These are phyloP conservation scores for Octopus sinensis DNA, from an alignment of 1,140 invertebrate genomes.

Conservation along the genomic window DNA sequence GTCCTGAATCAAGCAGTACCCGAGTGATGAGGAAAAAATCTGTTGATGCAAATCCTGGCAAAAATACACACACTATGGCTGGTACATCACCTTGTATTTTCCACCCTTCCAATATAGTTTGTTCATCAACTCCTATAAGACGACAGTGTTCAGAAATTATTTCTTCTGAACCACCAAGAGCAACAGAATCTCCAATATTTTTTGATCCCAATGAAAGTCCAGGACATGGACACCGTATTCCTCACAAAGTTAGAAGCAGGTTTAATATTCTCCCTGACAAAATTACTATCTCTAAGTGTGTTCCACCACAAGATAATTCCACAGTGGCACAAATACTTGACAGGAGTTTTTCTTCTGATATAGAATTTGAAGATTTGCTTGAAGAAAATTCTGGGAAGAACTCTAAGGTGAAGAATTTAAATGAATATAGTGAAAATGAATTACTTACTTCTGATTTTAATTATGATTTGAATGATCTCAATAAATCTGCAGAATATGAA, in stretches of 20 bases:
- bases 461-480: slow-evolving; percentile 51
- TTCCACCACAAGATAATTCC: background rate
- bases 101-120: slow-evolving; percentile 51
- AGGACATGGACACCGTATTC: slow-evolving; percentile 44
- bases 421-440: background rate
- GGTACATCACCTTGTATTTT: slow-evolving; percentile 42
- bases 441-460: slow-evolving; percentile 47
- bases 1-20: slow-evolving; percentile 22
- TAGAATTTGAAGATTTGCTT: background rate
- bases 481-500: slow-evolving; percentile 33
- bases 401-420: too few species aligned
- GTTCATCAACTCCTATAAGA: slow-evolving; percentile 53
- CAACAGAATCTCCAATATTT: slow-evolving; percentile 23
- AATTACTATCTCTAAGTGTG: background rate
- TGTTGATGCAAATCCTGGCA: background rate
- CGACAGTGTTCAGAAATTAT: slow-evolving; percentile 28
- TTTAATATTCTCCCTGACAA: slow-evolving; percentile 13
- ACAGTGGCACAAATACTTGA: background rate
- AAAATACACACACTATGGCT: slow-evolving; percentile 33
- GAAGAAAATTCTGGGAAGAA: too few species aligned
- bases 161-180: slow-evolving; percentile 24
- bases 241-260: slow-evolving; percentile 21
- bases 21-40: background rate
- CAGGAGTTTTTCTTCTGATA: background rate
- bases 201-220: slow-evolving; percentile 47